Percentiles rank a stretch among this genome's conserved stretches.
Evolutionary conservation across 2,113 vertebrate species (phyloP).

Genomic region (Platichthys stellatus): DNA sequence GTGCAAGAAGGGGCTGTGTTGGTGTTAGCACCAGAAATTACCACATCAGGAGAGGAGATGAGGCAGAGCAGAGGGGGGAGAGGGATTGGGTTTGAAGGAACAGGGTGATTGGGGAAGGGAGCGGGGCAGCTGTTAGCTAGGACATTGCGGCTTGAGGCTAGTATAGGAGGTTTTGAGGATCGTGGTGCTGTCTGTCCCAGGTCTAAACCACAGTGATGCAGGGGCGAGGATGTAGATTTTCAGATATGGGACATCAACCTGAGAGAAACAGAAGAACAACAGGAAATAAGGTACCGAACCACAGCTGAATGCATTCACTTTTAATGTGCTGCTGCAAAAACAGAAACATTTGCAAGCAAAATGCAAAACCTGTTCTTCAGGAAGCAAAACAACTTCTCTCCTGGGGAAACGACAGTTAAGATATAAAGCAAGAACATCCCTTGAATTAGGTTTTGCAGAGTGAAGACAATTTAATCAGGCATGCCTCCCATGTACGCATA

Average conservation of each 20-base stretch:
- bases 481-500: slow-evolving; percentile 7
- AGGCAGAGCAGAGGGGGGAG: not conserved
- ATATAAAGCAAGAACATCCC: not conserved
- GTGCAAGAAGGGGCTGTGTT: slow-evolving; percentile 47
- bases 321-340: slow-evolving; percentile 41
- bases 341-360: slow-evolving; percentile 1
- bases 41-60: slow-evolving; percentile 36
- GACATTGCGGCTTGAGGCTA: slow-evolving; percentile 60
- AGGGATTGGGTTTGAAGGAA: slow-evolving; percentile 42
- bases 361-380: not conserved
- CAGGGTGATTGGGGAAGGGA: slow-evolving; percentile 32
- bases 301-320: slow-evolving; percentile 20
- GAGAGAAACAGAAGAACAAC: slow-evolving; percentile 3
- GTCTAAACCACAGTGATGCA: slow-evolving; percentile 19
- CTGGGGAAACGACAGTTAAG: not conserved
- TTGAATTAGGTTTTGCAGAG: slow-evolving; percentile 11
- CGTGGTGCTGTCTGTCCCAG: not conserved
- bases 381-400: not conserved
- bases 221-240: not conserved
- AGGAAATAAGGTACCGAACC: slow-evolving; percentile 14
- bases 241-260: slow-evolving; percentile 37
- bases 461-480: slow-evolving; percentile 21
- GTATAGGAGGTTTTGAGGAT: slow-evolving; percentile 2
- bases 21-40: slow-evolving; percentile 31
- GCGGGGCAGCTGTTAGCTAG: slow-evolving; percentile 49